These are phyloP conservation scores for Hololepta plana DNA, from an alignment of 2,888 invertebrate species.

Conservation along the genomic window DNA sequence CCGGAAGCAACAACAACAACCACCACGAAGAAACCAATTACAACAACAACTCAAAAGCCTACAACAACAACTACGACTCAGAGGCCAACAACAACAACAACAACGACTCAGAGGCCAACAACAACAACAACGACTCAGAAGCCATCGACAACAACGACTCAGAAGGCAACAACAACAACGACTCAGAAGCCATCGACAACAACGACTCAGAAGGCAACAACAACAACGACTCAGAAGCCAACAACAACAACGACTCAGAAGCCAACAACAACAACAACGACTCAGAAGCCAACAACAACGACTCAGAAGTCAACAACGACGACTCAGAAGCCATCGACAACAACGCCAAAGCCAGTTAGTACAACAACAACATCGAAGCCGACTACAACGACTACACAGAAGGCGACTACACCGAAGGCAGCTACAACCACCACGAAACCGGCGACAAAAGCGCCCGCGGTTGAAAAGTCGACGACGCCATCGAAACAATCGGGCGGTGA, in stretches of 20 bases:
- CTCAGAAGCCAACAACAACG: conserved; percentile 6
- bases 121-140: conserved; percentile 8
- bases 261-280: conserved; percentile 7
- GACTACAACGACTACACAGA: conserved; percentile 1
- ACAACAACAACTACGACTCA: conserved; percentile 6
- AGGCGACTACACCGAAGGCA: conserved; percentile 2
- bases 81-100: conserved; percentile 6
- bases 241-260: conserved; percentile 6
- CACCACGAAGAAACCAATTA: conserved; percentile 4
- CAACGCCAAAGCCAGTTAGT: background rate
- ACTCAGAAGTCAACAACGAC: conserved; percentile 12
- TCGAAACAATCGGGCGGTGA: no score
- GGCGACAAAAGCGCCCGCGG: background rate
- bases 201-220: conserved; percentile 9
- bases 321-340: conserved; percentile 12
- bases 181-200: no score
- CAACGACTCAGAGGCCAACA: conserved; percentile 1
- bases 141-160: conserved; percentile 5
- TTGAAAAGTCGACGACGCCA: no score
- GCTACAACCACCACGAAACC: conserved; percentile 2
- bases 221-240: conserved; percentile 7
- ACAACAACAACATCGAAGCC: conserved; percentile 3
- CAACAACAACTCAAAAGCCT: conserved; percentile 6
- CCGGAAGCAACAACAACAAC: background rate
- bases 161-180: conserved; percentile 3